A percentile compares a stretch with the other conserved stretches of the same genome.
Conservation (phyloP, 35 echinoderm and acorn worm genomes). For the Ophiothrix spiculata region DNA sequence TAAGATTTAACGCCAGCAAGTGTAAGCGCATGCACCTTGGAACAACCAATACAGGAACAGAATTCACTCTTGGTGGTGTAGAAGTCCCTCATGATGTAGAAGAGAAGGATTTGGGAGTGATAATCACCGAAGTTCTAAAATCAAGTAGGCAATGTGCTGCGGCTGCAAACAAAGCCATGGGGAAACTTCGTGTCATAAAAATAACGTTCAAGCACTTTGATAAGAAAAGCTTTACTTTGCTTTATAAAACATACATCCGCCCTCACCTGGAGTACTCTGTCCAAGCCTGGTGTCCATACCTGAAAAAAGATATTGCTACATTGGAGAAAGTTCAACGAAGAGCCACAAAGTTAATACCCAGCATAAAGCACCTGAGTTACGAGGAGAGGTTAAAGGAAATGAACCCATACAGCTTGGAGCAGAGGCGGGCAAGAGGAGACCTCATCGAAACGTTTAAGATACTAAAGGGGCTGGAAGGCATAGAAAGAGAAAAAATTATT, state of each 20-base stretch:
- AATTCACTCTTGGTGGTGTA: not conserved
- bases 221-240: constrained; percentile 10
- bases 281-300: too few relatives aligned
- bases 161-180: not conserved
- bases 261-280: not conserved
- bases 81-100: not conserved
- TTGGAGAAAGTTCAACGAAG: too few relatives aligned
- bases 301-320: not conserved
- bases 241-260: constrained; percentile 11
- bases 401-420: too few relatives aligned
- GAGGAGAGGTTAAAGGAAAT: too few relatives aligned
- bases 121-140: not conserved
- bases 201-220: constrained; percentile 2
- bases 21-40: constrained; percentile 16
- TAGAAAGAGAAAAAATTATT: too few relatives aligned
- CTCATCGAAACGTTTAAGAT: too few relatives aligned
- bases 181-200: not conserved
- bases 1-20: constrained; percentile 14
- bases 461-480: too few relatives aligned
- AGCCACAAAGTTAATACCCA: too few relatives aligned
- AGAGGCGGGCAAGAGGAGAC: too few relatives aligned
- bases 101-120: constrained; percentile 4
- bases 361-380: too few relatives aligned
- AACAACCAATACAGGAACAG: not conserved
- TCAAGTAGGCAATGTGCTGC: not conserved